Percentiles rank a stretch among this genome's conserved stretches.
Conservation (phyloP, 2,888 invertebrate genomes). For the Taenaris catops region DNA sequence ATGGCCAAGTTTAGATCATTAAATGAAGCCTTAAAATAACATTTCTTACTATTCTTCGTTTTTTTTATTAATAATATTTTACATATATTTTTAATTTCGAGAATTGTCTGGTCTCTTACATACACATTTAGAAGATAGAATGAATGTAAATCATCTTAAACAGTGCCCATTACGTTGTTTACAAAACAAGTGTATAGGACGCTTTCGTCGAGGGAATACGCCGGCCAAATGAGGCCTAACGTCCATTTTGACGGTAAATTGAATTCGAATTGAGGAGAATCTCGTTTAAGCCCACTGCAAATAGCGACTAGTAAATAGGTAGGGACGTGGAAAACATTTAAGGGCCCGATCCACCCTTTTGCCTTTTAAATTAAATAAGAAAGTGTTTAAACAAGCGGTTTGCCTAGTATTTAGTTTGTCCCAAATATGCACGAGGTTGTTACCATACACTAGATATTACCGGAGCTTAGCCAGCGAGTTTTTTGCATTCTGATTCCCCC, state of each 20-base stretch:
- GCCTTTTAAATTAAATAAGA: conserved; percentile 63
- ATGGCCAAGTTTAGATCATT: no score
- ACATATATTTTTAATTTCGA: no score
- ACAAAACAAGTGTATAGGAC: conserved; percentile 10
- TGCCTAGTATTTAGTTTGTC: conserved; percentile 25
- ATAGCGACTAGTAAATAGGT: conserved; percentile 67
- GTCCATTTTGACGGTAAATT: conserved; percentile 68
- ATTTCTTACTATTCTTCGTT: no score
- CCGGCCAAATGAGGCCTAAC: conserved; percentile 55
- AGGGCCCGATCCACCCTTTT: conserved; percentile 59
- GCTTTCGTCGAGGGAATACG: conserved; percentile 37
- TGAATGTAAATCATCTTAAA: no score
- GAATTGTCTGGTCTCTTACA: no score
- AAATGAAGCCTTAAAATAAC: no score
- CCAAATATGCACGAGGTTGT: no score
- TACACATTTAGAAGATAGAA: no score
- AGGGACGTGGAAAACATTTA: conserved; percentile 59
- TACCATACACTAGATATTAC: no score
- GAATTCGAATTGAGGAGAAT: conserved; percentile 62
- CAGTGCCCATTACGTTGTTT: neutral
- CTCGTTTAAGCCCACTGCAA: conserved; percentile 54
- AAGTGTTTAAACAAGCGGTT: conserved; percentile 32
- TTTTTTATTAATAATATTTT: no score
- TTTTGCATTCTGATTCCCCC: no score
- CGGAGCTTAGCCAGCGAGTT: no score